Base-by-base conservation (phyloP, 2,113 vertebrate genomes). In the Clarias batrachus region DNA sequence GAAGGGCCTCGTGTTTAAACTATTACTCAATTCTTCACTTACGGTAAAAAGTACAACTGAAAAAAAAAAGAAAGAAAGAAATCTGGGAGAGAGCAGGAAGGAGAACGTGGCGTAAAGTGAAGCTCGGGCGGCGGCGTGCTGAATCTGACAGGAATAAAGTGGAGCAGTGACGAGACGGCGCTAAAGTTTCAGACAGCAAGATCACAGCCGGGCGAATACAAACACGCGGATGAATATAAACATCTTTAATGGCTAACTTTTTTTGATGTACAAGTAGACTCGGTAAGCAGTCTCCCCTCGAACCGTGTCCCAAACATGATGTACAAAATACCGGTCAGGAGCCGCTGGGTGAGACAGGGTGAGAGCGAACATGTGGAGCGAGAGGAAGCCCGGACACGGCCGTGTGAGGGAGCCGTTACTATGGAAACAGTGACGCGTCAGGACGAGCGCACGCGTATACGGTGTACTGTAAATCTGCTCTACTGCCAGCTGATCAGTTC, bases 1-100 rank as follows among this genome's bases (percentile, higher is more conserved):
- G 60, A 70, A 63, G 62, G 62, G 52, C 19, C 48, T 63, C n/a
- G 59, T 85, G 74, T 79, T 56, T 85, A 79, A 78, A 85, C 52
- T 79, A 57, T 63, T 63, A 66, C 73, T 85, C 74, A 78, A 52
- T 79, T 85, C 62, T 85, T 56, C 74, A 74, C 56, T 60, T 79
- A 79, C n/a, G 54, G 63, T 33, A 54, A 76, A 41, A 33, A 19
- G 63, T 33, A 16, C 71, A 74, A 73, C 33, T 21, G 41, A 17
- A 71, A 71, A 71, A 21, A 16, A 71, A 17, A 57, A 19, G 19
- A 56, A 23, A 30, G 7, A 48, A 48, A 48, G 48, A 7, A 48
- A 48, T 48, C 48, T 48, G 48, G 48, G 48, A 5, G 23, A 9
- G 56, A 23, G 2, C 17, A 62, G 19, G 73, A 63, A 62, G 25